These are phyloP conservation scores for Gymnopithys bicolor DNA, from an alignment of 2,797 vertebrate genomes.

Conservation along the genomic window DNA sequence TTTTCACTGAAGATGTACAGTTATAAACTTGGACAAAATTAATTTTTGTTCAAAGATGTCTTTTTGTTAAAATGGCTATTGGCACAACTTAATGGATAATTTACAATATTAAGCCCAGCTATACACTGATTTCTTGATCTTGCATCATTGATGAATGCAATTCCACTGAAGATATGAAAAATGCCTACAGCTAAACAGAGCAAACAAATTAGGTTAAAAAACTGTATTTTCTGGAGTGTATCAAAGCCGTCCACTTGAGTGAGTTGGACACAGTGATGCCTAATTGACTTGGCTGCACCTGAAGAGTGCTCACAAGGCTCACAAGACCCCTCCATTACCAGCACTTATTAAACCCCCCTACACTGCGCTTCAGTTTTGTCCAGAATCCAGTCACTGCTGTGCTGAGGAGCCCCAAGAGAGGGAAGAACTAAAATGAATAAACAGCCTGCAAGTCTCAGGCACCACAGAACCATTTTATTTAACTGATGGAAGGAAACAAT, in stretches of 20 bases:
- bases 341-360: background rate
- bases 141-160: background rate
- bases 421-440: background rate
- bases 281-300: background rate
- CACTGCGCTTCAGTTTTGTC: background rate
- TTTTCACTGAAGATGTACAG: background rate
- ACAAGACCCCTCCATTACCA: background rate
- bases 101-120: background rate
- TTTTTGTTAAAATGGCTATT: background rate
- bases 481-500: background rate
- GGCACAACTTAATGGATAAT: background rate
- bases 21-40: background rate
- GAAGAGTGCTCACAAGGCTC: background rate
- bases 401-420: background rate
- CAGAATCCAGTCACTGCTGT: background rate
- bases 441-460: background rate
- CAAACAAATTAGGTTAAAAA: background rate
- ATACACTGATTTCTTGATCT: background rate
- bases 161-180: background rate
- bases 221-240: background rate
- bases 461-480: background rate
- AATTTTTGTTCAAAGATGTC: background rate
- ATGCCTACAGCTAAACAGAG: background rate
- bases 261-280: background rate
- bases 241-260: background rate